A percentile compares a stretch with the other conserved stretches of the same genome.
Conservation (phyloP, 30 jellyfish, hydroid and myxozoan species). For the Hydractinia symbiolongicarpus region DNA sequence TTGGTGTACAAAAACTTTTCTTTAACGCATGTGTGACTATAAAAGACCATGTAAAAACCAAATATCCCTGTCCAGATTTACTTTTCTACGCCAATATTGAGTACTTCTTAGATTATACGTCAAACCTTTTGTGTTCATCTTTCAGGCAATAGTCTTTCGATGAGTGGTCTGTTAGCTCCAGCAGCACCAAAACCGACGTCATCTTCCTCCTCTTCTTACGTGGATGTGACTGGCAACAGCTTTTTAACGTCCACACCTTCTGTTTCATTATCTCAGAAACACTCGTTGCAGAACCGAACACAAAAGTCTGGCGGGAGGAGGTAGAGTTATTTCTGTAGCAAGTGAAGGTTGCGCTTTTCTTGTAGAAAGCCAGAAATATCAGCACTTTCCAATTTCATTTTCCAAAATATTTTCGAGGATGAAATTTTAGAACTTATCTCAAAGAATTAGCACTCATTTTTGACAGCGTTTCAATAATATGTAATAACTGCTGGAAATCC, state of each 20-base stretch:
- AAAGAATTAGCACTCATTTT: too few relatives aligned
- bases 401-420: too few relatives aligned
- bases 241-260: background rate
- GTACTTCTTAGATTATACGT: background rate
- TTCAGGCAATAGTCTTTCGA: conserved; percentile 34
- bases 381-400: too few relatives aligned
- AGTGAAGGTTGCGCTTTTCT: background rate
- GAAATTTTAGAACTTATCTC: too few relatives aligned
- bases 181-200: conserved; percentile 15
- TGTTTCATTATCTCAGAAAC: background rate
- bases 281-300: background rate
- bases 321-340: background rate
- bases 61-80: too few relatives aligned
- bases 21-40: background rate
- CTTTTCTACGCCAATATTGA: background rate
- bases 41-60: too few relatives aligned
- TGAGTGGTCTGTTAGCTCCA: conserved; percentile 38
- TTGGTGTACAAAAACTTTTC: background rate
- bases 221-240: conserved; percentile 28
- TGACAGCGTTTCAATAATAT: too few relatives aligned
- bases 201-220: conserved; percentile 18
- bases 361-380: too few relatives aligned
- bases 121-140: background rate
- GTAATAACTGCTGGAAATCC: too few relatives aligned
- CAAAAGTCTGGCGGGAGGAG: conserved; percentile 19